phyloP scores from a whole-genome alignment of 1,140 invertebrate species.

The Calliopsis andreniformis region DNA sequence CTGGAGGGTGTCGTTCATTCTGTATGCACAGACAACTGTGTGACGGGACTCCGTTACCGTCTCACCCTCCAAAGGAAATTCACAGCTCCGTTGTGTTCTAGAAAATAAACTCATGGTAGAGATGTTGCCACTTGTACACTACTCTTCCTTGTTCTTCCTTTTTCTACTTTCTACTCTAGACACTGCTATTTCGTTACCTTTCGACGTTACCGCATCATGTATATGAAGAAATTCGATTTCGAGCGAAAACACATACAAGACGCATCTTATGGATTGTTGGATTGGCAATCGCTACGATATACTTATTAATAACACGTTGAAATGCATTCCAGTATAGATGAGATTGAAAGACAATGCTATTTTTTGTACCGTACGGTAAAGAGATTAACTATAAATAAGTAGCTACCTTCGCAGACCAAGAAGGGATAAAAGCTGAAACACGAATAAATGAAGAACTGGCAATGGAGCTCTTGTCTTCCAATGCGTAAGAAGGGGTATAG shows the following conservation, averaged over 20 bases:
- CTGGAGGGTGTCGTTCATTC: constrained; percentile 65
- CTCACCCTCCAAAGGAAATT: constrained; percentile 42
- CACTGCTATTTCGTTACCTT: no score
- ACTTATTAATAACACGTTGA: no score
- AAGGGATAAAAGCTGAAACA: constrained; percentile 8
- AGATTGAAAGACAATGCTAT: no score
- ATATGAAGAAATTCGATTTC: constrained; percentile 73
- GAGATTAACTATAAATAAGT: no score
- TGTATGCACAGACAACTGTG: constrained; percentile 78
- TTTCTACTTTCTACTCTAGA: not conserved
- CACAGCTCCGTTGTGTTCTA: not conserved
- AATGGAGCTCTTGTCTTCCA: constrained; percentile 20
- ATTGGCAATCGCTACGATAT: constrained; percentile 72
- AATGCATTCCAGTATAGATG: no score
- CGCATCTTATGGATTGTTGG: constrained; percentile 79
- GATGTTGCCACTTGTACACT: not conserved
- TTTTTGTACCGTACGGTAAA: no score
- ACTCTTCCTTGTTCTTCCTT: not conserved
- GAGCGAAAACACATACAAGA: constrained; percentile 71
- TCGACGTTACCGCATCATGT: constrained; percentile 16
- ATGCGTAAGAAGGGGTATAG: constrained; percentile 14
- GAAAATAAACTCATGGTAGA: not conserved
- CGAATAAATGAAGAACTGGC: not conserved
- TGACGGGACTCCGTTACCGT: constrained; percentile 78
- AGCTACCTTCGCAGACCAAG: no score